These are phyloP conservation scores for Caenorhabditis virilis DNA, from an alignment of 2,888 invertebrate species.

Conservation along the genomic window DNA sequence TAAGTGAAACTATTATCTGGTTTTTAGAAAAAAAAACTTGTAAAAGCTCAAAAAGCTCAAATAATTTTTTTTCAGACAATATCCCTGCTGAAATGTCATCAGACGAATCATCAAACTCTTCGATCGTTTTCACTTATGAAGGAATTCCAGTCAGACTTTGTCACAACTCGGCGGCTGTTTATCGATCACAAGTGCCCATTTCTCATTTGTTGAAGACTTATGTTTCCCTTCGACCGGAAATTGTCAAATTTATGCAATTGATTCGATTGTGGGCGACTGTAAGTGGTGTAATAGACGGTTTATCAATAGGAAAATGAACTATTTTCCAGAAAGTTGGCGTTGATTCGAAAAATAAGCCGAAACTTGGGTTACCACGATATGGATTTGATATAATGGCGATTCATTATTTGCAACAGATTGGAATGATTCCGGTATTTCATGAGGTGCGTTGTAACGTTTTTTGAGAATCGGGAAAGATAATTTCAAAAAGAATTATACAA, in stretches of 20 bases:
- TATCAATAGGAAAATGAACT: background rate
- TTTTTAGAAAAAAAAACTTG: too few species aligned
- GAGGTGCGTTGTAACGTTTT: too few species aligned
- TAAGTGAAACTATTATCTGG: too few species aligned
- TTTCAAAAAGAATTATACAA: too few species aligned
- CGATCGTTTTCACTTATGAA: slow-evolving; percentile 8
- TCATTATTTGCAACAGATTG: slow-evolving; percentile 72
- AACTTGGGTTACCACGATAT: slow-evolving; percentile 72
- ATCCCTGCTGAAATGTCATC: slow-evolving; percentile 17
- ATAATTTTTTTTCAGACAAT: too few species aligned
- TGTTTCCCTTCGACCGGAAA: slow-evolving; percentile 21
- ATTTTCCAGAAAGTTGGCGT: slow-evolving; percentile 14
- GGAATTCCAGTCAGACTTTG: slow-evolving; percentile 7
- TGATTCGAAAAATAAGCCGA: slow-evolving; percentile 70
- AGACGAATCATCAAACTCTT: background rate
- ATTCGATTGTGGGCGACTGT: slow-evolving; percentile 71
- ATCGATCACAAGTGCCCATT: slow-evolving; percentile 5
- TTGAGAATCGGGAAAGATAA: background rate
- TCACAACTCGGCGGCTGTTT: slow-evolving; percentile 6
- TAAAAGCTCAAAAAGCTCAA: too few species aligned
- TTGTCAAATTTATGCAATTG: slow-evolving; percentile 63
- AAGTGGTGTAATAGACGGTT: slow-evolving; percentile 44
- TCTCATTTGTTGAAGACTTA: slow-evolving; percentile 23
- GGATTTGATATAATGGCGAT: slow-evolving; percentile 72
- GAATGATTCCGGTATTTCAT: slow-evolving; percentile 71